Percentiles rank a stretch among this genome's conserved stretches.
Evolutionary conservation across 2,888 invertebrate species (phyloP).

Genomic region (Metellina segmentata): DNA sequence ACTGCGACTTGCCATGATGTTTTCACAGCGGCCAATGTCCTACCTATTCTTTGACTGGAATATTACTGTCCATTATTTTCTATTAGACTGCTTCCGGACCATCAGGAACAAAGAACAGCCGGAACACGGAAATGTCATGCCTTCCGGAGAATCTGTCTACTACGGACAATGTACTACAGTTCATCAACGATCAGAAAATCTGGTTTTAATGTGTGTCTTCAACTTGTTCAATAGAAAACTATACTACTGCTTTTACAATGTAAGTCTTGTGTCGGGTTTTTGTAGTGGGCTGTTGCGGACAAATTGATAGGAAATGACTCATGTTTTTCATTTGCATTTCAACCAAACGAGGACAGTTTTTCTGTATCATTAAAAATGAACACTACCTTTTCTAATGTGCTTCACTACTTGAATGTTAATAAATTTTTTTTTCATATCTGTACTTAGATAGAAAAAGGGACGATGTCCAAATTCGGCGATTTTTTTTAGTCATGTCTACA

Average conservation of each 20-base stretch:
- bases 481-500: no score
- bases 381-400: neutral
- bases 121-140: slow-evolving; percentile 68
- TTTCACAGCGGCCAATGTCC: slow-evolving; percentile 46
- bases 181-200: slow-evolving; percentile 27
- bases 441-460: no score
- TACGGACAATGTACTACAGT: slow-evolving; percentile 20
- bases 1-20: neutral
- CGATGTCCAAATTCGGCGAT: no score
- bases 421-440: neutral
- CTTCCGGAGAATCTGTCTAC: slow-evolving; percentile 37
- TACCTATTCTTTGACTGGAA: neutral
- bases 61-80: slow-evolving; percentile 70
- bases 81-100: slow-evolving; percentile 57
- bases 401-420: neutral
- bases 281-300: neutral
- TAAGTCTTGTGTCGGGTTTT: neutral
- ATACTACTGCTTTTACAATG: neutral
- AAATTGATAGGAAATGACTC: slow-evolving; percentile 5
- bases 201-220: slow-evolving; percentile 1
- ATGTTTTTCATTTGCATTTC: neutral
- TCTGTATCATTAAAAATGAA: neutral
- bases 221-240: neutral
- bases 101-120: slow-evolving; percentile 27
- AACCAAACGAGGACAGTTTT: neutral